These are phyloP conservation scores for Pocota personata DNA, from an alignment of 2,888 invertebrate species.

Conservation along the genomic window DNA sequence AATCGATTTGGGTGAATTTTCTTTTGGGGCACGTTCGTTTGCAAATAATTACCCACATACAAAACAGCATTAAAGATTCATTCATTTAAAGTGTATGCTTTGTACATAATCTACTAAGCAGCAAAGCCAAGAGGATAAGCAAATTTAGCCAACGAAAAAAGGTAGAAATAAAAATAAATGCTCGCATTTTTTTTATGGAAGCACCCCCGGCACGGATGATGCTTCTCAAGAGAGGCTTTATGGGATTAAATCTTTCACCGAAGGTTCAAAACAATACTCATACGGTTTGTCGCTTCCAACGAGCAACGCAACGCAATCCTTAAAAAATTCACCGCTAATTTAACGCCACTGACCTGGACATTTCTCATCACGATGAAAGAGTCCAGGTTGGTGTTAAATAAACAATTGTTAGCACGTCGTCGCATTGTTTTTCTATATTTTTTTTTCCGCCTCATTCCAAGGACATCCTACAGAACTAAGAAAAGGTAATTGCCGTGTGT, in stretches of 20 bases:
- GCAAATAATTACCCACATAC: slow-evolving; percentile 17
- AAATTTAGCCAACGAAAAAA: slow-evolving; percentile 1
- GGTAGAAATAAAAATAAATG: neutral
- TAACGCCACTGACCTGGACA: slow-evolving; percentile 30
- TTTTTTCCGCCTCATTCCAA: slow-evolving; percentile 9
- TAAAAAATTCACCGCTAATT: neutral
- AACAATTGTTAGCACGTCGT: slow-evolving; percentile 15
- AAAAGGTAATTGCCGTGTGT: slow-evolving; percentile 20
- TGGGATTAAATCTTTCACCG: slow-evolving; percentile 10
- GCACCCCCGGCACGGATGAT: neutral
- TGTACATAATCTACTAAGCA: slow-evolving; percentile 7
- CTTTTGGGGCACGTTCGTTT: neutral
- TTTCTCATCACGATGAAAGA: neutral
- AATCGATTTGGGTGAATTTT: slow-evolving; percentile 37
- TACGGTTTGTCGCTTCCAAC: slow-evolving; percentile 6
- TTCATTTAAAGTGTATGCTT: slow-evolving; percentile 18
- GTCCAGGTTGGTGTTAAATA: slow-evolving; percentile 12
- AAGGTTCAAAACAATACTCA: slow-evolving; percentile 12
- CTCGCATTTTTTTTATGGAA: slow-evolving; percentile 5
- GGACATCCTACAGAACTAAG: slow-evolving; percentile 21
- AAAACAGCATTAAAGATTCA: slow-evolving; percentile 24
- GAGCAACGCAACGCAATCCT: neutral
- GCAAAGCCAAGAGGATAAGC: slow-evolving; percentile 23
- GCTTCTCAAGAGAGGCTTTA: slow-evolving; percentile 9
- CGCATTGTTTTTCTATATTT: neutral